Percentiles rank a stretch among this genome's conserved stretches.
Evolutionary conservation across 2,888 invertebrate species (phyloP).

Genomic region (Philhelius pedissequus): DNA sequence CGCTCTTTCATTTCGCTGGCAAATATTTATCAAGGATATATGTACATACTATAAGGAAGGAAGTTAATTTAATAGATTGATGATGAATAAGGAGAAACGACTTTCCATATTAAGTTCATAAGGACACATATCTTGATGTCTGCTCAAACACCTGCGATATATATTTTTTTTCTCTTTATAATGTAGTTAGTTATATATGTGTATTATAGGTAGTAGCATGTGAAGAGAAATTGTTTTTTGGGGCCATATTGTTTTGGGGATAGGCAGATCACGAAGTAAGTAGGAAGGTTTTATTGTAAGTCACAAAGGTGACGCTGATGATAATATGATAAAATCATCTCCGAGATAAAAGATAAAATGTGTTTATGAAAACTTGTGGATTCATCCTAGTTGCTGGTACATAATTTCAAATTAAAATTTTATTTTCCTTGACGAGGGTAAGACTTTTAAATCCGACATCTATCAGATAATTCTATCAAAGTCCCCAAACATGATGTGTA

Average conservation of each 20-base stretch:
- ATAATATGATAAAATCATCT: slow-evolving; percentile 15
- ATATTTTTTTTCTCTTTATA: too few relatives aligned
- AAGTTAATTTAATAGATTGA: slow-evolving; percentile 36
- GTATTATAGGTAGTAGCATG: too few relatives aligned
- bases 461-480: neutral
- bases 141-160: slow-evolving; percentile 51
- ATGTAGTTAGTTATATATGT: too few relatives aligned
- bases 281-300: neutral
- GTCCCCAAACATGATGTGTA: neutral
- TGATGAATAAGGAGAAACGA: slow-evolving; percentile 21
- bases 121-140: neutral
- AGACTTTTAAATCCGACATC: slow-evolving; percentile 9
- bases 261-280: neutral
- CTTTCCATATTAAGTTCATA: slow-evolving; percentile 3
- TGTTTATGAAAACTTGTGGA: slow-evolving; percentile 1
- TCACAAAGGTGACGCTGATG: neutral
- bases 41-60: neutral
- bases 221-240: slow-evolving; percentile 12
- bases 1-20: slow-evolving; percentile 16
- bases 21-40: slow-evolving; percentile 21
- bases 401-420: slow-evolving; percentile 21
- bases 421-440: slow-evolving; percentile 19
- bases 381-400: neutral
- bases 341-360: neutral
- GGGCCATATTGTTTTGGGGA: slow-evolving; percentile 7